Evolutionary conservation across 2,113 vertebrate genomes (phyloP).

Genomic region (Passer domesticus): DNA sequence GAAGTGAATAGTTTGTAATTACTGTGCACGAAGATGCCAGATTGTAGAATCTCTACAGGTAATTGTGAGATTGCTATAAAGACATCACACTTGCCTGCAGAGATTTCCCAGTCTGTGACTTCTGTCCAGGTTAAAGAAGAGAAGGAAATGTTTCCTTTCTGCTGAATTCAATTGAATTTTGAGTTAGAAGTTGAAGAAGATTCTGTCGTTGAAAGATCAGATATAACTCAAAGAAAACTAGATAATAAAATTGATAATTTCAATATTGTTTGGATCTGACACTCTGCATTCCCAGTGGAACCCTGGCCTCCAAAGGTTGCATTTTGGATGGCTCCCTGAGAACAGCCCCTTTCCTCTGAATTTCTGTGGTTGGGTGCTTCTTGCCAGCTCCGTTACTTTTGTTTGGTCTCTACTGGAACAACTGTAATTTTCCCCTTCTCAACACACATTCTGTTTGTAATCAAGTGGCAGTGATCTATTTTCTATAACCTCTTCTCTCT

Average conservation of each 20-base stretch:
- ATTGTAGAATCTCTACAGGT: slow-evolving; percentile 92
- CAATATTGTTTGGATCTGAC: not conserved
- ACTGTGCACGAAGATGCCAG: slow-evolving; percentile 69
- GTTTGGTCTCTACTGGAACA: not conserved
- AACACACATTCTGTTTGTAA: not conserved
- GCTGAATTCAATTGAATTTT: not conserved
- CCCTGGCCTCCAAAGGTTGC: not conserved
- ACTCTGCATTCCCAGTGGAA: not conserved
- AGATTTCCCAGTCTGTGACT: slow-evolving; percentile 91
- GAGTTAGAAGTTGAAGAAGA: not conserved
- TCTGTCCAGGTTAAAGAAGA: slow-evolving; percentile 41
- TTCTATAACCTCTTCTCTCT: not conserved
- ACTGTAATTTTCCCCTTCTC: not conserved
- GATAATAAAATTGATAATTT: not conserved
- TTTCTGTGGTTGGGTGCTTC: not conserved
- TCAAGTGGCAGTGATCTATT: not conserved
- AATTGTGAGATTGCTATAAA: slow-evolving; percentile 87
- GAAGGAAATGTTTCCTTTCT: not conserved
- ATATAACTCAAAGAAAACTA: not conserved
- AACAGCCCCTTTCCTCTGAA: not conserved
- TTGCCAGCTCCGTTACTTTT: not conserved
- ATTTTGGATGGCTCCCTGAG: not conserved
- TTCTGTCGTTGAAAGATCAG: not conserved
- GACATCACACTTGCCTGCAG: slow-evolving; percentile 96
- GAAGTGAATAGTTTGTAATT: not conserved